Conservation (phyloP, 2,888 invertebrate species). For the Eupithecia subfuscata region DNA sequence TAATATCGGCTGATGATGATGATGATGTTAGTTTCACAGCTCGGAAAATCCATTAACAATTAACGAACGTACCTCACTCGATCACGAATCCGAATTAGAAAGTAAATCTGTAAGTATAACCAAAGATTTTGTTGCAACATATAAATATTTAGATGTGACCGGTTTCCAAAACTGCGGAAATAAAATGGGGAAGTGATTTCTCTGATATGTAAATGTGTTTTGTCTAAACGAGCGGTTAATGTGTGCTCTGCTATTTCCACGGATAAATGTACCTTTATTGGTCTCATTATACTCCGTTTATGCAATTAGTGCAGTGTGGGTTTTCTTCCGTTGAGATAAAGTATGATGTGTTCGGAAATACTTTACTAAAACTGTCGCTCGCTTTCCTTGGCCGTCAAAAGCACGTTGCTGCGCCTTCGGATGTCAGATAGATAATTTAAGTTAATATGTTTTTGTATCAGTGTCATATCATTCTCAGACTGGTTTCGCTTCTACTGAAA, state of each 20-base stretch:
- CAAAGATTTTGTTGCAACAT: slow-evolving; percentile 42
- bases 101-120: slow-evolving; percentile 36
- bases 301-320: slow-evolving; percentile 17
- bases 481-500: too few species aligned
- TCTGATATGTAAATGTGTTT: slow-evolving; percentile 37
- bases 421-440: background rate
- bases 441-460: too few species aligned
- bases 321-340: slow-evolving; percentile 5
- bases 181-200: slow-evolving; percentile 45
- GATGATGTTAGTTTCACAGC: slow-evolving; percentile 25
- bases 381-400: background rate
- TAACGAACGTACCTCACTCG: slow-evolving; percentile 32
- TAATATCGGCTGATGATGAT: too few species aligned
- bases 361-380: background rate
- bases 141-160: slow-evolving; percentile 47
- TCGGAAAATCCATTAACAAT: slow-evolving; percentile 25
- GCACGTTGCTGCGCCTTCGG: background rate
- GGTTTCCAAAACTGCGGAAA: slow-evolving; percentile 43
- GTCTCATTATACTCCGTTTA: background rate
- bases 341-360: background rate
- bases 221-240: slow-evolving; percentile 29
- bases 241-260: slow-evolving; percentile 16
- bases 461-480: too few species aligned
- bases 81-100: slow-evolving; percentile 41
- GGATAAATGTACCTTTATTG: background rate